Conservation (phyloP, 1,140 invertebrate species). For the Rhagoletis pomonella region DNA sequence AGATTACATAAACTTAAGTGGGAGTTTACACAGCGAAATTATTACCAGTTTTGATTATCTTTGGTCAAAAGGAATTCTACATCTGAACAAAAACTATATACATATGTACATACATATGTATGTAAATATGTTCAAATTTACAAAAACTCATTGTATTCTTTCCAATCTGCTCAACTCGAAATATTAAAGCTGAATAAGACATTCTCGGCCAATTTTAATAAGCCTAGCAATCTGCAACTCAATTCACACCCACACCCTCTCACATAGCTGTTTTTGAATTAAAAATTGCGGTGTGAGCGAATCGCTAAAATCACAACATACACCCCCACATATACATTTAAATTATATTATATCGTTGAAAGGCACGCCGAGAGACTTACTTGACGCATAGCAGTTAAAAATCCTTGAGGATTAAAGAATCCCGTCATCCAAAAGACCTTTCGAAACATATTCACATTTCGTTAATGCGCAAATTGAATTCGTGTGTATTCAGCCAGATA, state of each 20-base stretch:
- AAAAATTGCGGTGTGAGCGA: not conserved
- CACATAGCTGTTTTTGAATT: not conserved
- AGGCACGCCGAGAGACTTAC: conserved; percentile 75
- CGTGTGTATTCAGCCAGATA: not conserved
- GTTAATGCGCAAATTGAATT: conserved; percentile 57
- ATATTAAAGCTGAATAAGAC: no score
- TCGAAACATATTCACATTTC: conserved; percentile 28
- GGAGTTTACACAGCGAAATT: no score
- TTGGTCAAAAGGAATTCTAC: no score
- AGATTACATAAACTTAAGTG: not conserved
- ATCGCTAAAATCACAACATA: conserved; percentile 19
- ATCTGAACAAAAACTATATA: not conserved
- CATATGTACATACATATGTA: not conserved
- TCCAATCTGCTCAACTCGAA: no score
- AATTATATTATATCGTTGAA: not conserved
- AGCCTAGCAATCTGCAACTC: no score
- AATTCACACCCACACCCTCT: no score
- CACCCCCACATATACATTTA: not conserved
- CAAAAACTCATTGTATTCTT: no score
- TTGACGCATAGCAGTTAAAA: conserved; percentile 97
- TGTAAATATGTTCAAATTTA: no score
- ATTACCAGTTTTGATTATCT: no score
- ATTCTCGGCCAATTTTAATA: no score
- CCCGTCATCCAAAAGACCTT: conserved; percentile 97
- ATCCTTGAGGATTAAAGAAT: conserved; percentile 98